Percentiles rank a stretch among this genome's conserved stretches.
These are phyloP conservation scores for Atrina japonica DNA, from an alignment of 2,888 invertebrate species.

Conservation along the genomic window DNA sequence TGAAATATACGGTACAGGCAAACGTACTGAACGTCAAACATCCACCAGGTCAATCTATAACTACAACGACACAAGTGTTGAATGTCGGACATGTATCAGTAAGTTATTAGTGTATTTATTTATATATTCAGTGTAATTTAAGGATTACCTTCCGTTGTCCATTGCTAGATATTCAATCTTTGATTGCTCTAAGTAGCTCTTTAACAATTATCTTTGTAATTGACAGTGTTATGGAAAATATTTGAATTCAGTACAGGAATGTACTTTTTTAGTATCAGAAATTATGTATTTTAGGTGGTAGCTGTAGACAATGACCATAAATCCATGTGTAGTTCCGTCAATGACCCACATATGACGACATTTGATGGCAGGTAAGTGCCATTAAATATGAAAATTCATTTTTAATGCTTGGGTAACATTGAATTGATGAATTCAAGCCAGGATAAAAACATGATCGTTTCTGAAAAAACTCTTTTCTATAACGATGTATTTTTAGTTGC, in stretches of 20 bases:
- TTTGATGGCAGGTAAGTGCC: slow-evolving; percentile 71
- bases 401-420: background rate
- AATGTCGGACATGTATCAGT: slow-evolving; percentile 36
- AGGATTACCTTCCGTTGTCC: no score
- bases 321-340: slow-evolving; percentile 63
- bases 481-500: no score
- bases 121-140: background rate
- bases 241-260: background rate
- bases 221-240: no score
- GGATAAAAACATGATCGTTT: no score
- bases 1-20: slow-evolving; percentile 47
- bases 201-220: no score
- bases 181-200: no score
- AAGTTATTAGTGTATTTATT: slow-evolving; percentile 10
- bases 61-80: slow-evolving; percentile 42
- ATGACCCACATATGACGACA: slow-evolving; percentile 73
- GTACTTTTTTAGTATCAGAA: no score
- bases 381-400: background rate
- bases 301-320: slow-evolving; percentile 63
- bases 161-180: no score
- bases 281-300: slow-evolving; percentile 53
- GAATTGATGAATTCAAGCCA: no score
- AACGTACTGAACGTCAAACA: slow-evolving; percentile 52
- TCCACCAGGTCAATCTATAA: slow-evolving; percentile 45
- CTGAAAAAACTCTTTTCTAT: no score